A percentile compares a stretch with the other conserved stretches of the same genome.
Evolutionary conservation across 2,888 invertebrate species (phyloP).

Genomic region (Podotricha telesiphe): DNA sequence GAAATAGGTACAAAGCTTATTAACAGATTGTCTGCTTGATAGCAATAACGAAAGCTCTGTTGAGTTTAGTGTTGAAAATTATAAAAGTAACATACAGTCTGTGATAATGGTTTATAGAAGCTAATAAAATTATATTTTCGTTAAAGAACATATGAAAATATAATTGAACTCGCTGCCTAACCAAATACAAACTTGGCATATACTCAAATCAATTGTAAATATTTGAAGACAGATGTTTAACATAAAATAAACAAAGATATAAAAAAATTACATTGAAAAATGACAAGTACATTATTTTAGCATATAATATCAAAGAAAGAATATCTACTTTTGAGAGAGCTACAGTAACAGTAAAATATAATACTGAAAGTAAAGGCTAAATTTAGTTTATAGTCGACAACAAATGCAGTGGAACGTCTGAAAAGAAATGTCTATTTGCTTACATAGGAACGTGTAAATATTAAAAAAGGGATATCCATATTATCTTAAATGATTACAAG

Average conservation of each 20-base stretch:
- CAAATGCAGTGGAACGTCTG: conserved; percentile 56
- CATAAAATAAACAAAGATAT: not conserved
- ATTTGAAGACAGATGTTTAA: not conserved
- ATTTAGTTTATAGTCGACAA: conserved; percentile 55
- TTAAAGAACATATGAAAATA: not conserved
- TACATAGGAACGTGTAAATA: conserved; percentile 46
- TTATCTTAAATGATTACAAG: too few species aligned
- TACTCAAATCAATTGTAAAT: not conserved
- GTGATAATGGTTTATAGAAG: not conserved
- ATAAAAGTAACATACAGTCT: not conserved
- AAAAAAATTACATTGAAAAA: too few species aligned
- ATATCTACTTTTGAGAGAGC: conserved; percentile 34
- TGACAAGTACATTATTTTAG: not conserved
- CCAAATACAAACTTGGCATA: not conserved
- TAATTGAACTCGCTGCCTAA: not conserved
- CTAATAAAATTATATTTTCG: not conserved
- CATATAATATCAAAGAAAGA: conserved; percentile 17
- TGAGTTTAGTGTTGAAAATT: not conserved
- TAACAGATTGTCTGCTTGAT: conserved; percentile 35
- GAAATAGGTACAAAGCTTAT: conserved; percentile 36
- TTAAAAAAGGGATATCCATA: too few species aligned
- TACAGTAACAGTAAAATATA: conserved; percentile 59
- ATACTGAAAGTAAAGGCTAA: conserved; percentile 61
- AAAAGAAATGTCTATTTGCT: conserved; percentile 52
- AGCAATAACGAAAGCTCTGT: conserved; percentile 18